Conservation (phyloP, 2,797 vertebrate species). For the Fistularia commersonii region DNA sequence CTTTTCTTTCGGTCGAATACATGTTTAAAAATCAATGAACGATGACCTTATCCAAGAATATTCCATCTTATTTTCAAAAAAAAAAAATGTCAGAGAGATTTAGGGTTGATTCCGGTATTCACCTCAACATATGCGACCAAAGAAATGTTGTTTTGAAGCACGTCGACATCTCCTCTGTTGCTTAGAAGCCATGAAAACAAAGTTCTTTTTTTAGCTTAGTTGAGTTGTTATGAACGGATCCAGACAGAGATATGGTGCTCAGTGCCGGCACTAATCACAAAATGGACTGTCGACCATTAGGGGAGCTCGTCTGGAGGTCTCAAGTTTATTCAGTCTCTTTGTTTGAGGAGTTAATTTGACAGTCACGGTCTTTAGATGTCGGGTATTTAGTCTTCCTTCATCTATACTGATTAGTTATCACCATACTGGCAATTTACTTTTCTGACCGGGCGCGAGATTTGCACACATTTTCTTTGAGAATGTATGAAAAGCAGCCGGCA, state of each 20-base stretch:
- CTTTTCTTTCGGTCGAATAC: no score
- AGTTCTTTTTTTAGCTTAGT: no score
- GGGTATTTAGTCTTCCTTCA: constrained; percentile 57
- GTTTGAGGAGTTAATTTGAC: constrained; percentile 64
- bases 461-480: constrained; percentile 15
- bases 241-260: constrained; percentile 12
- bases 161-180: not conserved
- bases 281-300: constrained; percentile 5
- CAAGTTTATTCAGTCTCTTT: constrained; percentile 54
- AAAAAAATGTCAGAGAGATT: no score
- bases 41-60: no score
- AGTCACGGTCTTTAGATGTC: constrained; percentile 57
- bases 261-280: constrained; percentile 4
- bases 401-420: constrained; percentile 71
- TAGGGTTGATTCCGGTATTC: no score
- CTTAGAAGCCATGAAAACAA: no score
- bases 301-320: constrained; percentile 12
- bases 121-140: not conserved
- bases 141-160: constrained; percentile 6
- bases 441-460: constrained; percentile 20
- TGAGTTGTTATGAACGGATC: constrained; percentile 9
- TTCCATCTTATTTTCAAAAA: no score
- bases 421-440: constrained; percentile 53
- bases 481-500: no score
- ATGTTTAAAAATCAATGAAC: no score